Evolutionary conservation across 2,113 vertebrate genomes (phyloP).

Genomic region (Pteropus alecto): DNA sequence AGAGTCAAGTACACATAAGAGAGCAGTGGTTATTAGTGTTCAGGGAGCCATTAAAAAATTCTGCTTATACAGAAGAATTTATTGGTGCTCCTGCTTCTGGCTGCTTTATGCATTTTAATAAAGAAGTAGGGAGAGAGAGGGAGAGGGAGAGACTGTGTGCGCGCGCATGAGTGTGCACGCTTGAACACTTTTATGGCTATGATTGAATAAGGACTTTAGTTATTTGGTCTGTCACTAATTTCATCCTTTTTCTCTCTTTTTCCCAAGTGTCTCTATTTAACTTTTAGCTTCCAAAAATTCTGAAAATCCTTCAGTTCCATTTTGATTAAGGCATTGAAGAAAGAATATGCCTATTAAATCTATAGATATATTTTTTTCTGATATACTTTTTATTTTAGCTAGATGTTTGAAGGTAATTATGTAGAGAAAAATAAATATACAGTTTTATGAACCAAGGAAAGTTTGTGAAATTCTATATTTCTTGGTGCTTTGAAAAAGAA

Average conservation of each 20-base stretch:
- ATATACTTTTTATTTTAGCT: conserved; percentile 31
- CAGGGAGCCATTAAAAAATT: conserved; percentile 86
- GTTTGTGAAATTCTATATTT: conserved; percentile 38
- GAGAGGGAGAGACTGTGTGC: too few relatives aligned
- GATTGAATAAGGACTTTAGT: conserved; percentile 43
- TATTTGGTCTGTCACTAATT: not conserved
- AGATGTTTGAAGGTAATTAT: conserved; percentile 36
- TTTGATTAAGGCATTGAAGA: conserved; percentile 40
- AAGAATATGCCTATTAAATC: conserved; percentile 28
- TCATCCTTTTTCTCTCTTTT: not conserved
- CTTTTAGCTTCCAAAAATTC: conserved; percentile 4
- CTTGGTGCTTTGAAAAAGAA: conserved; percentile 18
- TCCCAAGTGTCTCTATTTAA: not conserved
- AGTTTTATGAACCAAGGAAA: conserved; percentile 42
- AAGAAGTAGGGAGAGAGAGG: conserved; percentile 67
- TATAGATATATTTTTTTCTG: not conserved
- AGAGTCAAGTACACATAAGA: conserved; percentile 89
- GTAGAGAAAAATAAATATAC: not conserved
- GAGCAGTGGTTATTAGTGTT: conserved; percentile 85
- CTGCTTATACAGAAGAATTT: conserved; percentile 87
- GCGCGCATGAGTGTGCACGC: rapidly evolving
- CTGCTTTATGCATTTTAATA: conserved; percentile 87
- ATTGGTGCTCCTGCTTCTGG: conserved; percentile 85
- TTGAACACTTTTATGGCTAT: conserved; percentile 20
- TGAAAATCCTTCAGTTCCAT: conserved; percentile 15